Conservation (phyloP, 2,888 invertebrate genomes). For the Vanessa cardui region DNA sequence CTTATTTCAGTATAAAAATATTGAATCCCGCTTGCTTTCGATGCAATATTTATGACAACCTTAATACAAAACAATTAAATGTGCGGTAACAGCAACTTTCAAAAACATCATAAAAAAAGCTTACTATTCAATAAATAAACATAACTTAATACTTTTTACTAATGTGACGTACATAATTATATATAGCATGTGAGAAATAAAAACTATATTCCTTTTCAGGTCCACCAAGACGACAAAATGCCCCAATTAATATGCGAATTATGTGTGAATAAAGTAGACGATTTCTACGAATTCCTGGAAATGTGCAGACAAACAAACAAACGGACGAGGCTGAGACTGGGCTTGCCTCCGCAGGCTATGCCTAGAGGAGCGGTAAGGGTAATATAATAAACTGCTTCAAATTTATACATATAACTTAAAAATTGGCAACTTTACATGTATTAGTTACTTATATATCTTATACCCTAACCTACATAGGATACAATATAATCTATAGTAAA, state of each 20-base stretch:
- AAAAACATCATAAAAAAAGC: background rate
- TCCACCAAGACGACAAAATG: slow-evolving; percentile 82
- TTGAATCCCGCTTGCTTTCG: too few relatives aligned
- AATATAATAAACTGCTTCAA: background rate
- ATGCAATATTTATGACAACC: too few relatives aligned
- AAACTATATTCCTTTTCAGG: slow-evolving; percentile 57
- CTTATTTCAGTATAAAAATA: too few relatives aligned
- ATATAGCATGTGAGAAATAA: background rate
- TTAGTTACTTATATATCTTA: too few relatives aligned
- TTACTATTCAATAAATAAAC: too few relatives aligned
- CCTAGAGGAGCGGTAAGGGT: slow-evolving; percentile 50
- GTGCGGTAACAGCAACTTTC: background rate
- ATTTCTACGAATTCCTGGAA: slow-evolving; percentile 83
- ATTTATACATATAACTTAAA: too few relatives aligned
- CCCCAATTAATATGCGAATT: slow-evolving; percentile 84
- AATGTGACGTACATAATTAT: too few relatives aligned
- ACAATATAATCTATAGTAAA: too few relatives aligned
- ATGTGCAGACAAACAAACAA: slow-evolving; percentile 81
- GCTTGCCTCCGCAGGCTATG: slow-evolving; percentile 59
- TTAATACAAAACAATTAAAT: too few relatives aligned
- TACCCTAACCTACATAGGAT: too few relatives aligned
- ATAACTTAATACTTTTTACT: too few relatives aligned
- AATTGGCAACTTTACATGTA: too few relatives aligned
- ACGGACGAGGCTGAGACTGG: slow-evolving; percentile 70
- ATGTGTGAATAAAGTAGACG: slow-evolving; percentile 84